Base-by-base conservation (phyloP, 2,797 vertebrate species). In the Neosalanx taihuensis region DNA sequence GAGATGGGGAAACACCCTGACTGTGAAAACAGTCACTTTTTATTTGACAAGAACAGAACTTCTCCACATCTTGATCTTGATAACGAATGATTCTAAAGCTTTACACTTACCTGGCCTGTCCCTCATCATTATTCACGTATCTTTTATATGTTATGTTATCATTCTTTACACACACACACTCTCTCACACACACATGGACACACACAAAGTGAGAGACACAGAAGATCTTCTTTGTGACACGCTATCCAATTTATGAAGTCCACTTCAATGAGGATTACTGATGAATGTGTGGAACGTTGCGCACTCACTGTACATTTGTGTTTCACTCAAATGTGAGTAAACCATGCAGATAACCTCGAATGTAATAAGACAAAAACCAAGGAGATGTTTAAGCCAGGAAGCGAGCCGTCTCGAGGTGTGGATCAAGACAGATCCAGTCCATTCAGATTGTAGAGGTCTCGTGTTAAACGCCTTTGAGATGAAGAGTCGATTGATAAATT, bases 71-170 rank as follows among this genome's bases (percentile, higher is more conserved):
- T 12, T 46, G 41, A 46, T 46, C 41, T 46, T 46, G 41, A 46
- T 46, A 46, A 46, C 41, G 3, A 46, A 46, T 13, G 3, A 46
- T 46, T 46, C 41, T 12, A 46, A 46, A 46, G 41, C 41, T 13
- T 46, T 46, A 46, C 10, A 46, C 7, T 46, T 46, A 56, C 18
- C 18, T n/a, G 18, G 15, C 18, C 18, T 0, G 6, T 1, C 3
- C 51, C 18, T 56, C 79, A 64, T 72, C 76, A 74, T 20, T 73
- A 81, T 76, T 74, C 58, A 71, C 73, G 13, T 81, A 72, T 75
- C 37, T 58, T 17, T 56, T 77, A 56, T 53, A 77, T 73, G 75
- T 81, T 74, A 51, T 72, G 72, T 74, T 72, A 61, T 66, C 26
- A 61, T 26, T 35, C 70, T 29, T 56, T 1, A 18, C 20, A 49